These are phyloP conservation scores for Timema podura DNA, from an alignment of 2,888 invertebrate genomes.

Conservation along the genomic window DNA sequence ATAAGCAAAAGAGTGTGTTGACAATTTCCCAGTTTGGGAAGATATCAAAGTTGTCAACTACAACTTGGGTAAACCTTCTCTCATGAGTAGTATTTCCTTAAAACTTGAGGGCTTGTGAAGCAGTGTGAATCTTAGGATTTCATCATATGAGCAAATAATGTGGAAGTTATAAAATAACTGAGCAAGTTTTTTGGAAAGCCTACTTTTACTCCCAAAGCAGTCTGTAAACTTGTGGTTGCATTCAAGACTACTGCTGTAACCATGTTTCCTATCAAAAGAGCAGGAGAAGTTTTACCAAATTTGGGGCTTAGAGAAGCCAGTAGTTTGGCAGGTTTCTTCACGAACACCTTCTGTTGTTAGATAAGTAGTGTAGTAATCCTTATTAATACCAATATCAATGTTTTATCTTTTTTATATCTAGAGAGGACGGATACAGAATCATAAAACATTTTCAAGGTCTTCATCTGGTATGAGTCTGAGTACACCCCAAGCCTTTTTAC, in stretches of 20 bases:
- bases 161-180: not conserved
- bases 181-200: not conserved
- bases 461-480: not conserved
- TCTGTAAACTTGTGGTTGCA: not conserved
- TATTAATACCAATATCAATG: not conserved
- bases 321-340: not conserved
- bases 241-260: not conserved
- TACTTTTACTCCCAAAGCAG: not conserved
- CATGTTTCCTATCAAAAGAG: not conserved
- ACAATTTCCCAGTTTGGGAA: not conserved
- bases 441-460: not conserved
- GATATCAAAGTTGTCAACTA: not conserved
- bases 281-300: not conserved
- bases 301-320: not conserved
- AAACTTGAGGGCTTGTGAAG: not conserved
- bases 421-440: not conserved
- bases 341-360: not conserved
- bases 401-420: not conserved
- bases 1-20: not conserved
- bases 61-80: not conserved
- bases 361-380: not conserved
- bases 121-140: not conserved
- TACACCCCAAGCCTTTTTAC: not conserved
- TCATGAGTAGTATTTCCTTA: not conserved
- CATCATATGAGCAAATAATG: not conserved